phyloP scores from a whole-genome alignment of 2,888 invertebrate genomes.

The Ornithoptera priamus region DNA sequence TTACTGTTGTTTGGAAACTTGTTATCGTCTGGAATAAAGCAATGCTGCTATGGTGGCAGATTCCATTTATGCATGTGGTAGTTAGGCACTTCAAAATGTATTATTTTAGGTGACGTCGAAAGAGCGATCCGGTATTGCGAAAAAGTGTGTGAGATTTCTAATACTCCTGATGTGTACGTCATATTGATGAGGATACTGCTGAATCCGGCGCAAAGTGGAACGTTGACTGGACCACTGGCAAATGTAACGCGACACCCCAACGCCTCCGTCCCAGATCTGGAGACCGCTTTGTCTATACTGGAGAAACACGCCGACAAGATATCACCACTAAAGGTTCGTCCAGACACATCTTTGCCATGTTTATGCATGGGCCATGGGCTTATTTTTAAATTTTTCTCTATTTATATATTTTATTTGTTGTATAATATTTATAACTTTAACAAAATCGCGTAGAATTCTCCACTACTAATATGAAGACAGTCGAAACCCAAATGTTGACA shows the following conservation, averaged over 20 bases:
- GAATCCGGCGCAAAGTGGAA: constrained; percentile 57
- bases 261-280: constrained; percentile 86
- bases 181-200: constrained; percentile 79
- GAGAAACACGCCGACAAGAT: constrained; percentile 92
- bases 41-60: too few species aligned
- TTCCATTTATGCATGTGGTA: too few species aligned
- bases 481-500: too few species aligned
- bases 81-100: neutral
- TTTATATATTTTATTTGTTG: too few species aligned
- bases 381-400: too few species aligned
- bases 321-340: constrained; percentile 86
- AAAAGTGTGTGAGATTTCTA: constrained; percentile 78
- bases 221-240: constrained; percentile 67
- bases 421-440: too few species aligned
- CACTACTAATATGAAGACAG: too few species aligned
- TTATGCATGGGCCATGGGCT: too few species aligned
- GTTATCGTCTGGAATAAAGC: too few species aligned
- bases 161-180: constrained; percentile 80
- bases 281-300: constrained; percentile 88
- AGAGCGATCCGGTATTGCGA: constrained; percentile 93
- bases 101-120: constrained; percentile 83
- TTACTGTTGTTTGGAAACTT: too few species aligned
- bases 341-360: too few species aligned
- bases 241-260: constrained; percentile 77
- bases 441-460: too few species aligned